Evolutionary conservation across 64 coral and sea anemone genomes (phyloP).

Genomic region (Montipora foliosa): DNA sequence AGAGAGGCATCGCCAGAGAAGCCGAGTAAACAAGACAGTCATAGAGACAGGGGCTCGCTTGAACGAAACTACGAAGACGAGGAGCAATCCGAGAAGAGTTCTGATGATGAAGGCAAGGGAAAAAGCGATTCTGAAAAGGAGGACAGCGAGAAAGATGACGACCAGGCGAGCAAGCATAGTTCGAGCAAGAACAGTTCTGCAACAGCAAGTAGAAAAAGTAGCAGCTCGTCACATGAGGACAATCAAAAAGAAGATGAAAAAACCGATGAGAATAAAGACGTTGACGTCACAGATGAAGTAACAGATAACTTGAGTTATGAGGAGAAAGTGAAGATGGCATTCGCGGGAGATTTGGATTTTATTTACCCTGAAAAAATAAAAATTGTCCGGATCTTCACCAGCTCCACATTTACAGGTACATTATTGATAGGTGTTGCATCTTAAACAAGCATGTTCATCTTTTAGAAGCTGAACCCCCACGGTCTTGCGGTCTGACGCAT

Average conservation of each 20-base stretch:
- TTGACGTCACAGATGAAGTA: background rate
- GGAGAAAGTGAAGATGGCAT: slow-evolving; percentile 56
- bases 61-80: slow-evolving; percentile 19
- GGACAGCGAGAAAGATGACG: slow-evolving; percentile 12
- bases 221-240: background rate
- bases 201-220: background rate
- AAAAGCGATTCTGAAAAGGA: slow-evolving; percentile 40
- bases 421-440: background rate
- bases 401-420: slow-evolving; percentile 93
- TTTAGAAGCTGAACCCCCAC: background rate
- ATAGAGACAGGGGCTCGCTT: background rate
- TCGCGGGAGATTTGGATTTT: slow-evolving; percentile 69
- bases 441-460: background rate
- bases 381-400: slow-evolving; percentile 98
- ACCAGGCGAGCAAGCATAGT: background rate
- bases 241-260: background rate
- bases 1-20: background rate
- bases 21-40: background rate
- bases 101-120: background rate
- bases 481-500: no score
- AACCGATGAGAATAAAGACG: background rate
- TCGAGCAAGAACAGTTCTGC: background rate
- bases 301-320: slow-evolving; percentile 29
- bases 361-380: slow-evolving; percentile 87
- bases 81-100: background rate